Evolutionary conservation across 2,888 invertebrate species (phyloP).

Genomic region (Nemurella pictetii): DNA sequence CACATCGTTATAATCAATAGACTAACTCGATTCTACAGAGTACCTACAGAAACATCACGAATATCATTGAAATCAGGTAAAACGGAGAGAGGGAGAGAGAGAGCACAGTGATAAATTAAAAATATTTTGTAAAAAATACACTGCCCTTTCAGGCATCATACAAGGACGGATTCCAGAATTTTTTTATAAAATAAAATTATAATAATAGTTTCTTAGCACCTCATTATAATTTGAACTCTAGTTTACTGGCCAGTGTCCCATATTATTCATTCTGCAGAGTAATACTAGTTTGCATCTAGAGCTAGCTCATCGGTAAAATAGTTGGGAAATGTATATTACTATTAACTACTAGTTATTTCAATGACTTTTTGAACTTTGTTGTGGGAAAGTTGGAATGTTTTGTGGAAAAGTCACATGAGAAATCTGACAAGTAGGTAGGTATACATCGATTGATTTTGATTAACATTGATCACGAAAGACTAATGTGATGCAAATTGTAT

Average conservation of each 20-base stretch:
- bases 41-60: background rate
- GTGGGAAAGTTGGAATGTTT: no score
- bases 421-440: background rate
- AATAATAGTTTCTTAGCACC: background rate
- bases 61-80: background rate
- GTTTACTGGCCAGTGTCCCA: background rate
- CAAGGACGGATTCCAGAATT: background rate
- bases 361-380: no score
- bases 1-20: background rate
- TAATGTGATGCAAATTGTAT: background rate
- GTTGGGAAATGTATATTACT: no score
- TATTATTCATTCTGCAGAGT: background rate
- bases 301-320: no score
- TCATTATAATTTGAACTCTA: background rate
- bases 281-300: no score
- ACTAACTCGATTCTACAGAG: background rate
- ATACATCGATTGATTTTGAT: background rate
- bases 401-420: background rate
- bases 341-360: no score
- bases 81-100: background rate
- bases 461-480: background rate
- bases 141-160: background rate
- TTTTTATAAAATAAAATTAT: background rate
- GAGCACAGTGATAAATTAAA: background rate
- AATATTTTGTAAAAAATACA: background rate